Evolutionary conservation across 2,888 invertebrate species (phyloP), one percentile per base, ranked within the genome.

Genomic region (Pandemis cinnamomeana): DNA sequence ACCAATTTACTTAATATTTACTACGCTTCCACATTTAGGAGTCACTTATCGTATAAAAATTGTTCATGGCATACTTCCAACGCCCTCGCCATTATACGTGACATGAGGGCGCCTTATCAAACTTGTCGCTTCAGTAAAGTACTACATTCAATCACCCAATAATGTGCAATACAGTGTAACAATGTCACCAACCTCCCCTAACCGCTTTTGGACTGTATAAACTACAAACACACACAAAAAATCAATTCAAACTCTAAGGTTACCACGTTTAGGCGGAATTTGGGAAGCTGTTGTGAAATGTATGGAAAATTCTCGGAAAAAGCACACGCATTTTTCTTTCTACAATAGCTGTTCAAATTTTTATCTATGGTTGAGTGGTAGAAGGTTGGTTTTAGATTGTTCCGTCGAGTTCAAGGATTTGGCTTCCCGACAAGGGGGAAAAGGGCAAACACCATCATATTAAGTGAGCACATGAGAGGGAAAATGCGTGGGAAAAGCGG

Each of bases 401-500:
- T 0, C 1, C 10, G n/a, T 51, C 60, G 67, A 73, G 71, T 77
- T 76, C 78, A 78, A 81, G 81, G 77, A 80, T 82, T 81, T 78
- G 79, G 80, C 78, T 82, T 79, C 77, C 72, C 74, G 79, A 80
- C 72, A 80, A 86, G 91, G 93, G 93, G 91, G 86, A 84, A 89
- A 87, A 91, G 88, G 89, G 92, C 92, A 93, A 93, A 93, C 91
- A 93, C 87, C 90, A 88, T 90, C 93, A 93, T 93, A 92, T 93
- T 93, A 93, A 94, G 92, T 93, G 93, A 93, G 92, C 93, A 93
- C 93, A 94, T 92, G 93, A 93, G 92, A 92, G 93, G 93, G 92
- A 92, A 93, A 94, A 93, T 92, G 93, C 91, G 92, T 94, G 93
- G 91, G 92, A 93, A 93, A 93, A 93, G 89, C 92, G 93, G 93